Base-by-base conservation (phyloP, 2,888 invertebrate species). In the Clitarchus hookeri region DNA sequence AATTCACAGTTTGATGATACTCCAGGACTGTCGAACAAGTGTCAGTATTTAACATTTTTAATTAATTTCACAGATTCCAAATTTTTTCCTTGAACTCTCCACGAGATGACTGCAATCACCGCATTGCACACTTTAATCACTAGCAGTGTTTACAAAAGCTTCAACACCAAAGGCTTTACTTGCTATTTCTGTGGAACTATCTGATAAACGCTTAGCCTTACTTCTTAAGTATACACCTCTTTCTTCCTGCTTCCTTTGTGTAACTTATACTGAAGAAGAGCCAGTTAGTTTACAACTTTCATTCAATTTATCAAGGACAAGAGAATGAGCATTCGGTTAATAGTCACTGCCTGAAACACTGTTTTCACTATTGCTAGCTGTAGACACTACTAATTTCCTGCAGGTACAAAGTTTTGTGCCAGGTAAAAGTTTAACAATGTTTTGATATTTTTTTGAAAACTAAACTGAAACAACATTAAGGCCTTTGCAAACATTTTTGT, bases 311-410 rank as follows among this genome's bases (percentile, higher is more conserved):
- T 65, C 65, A 8, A 65, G 65, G 65, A 65, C n/a, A 11, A 16
- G 65, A 65, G 65, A 65, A 23, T 6, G 65, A 23, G 44, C n/a
- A n/a, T n/a, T n/a, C n/a, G n/a, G n/a, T n/a, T n/a, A n/a, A n/a
- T n/a, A n/a, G n/a, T n/a, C n/a, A n/a, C n/a, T n/a, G n/a, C n/a
- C n/a, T n/a, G n/a, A n/a, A n/a, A n/a, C n/a, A n/a, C n/a, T n/a
- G n/a, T n/a, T n/a, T n/a, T n/a, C n/a, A n/a, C n/a, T n/a, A n/a
- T n/a, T n/a, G n/a, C 36, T 82, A 27, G 82, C 19, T 36, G 82
- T 36, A 82, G 82, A 44, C 82, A 82, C 82, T 44, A 82, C 82
- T 82, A 82, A 82, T 82, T 27, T 36, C n/a, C 82, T 82, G 27
- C 82, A 82, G 82, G 27, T 82, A 82, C 36, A 82, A 82, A 36